Evolutionary conservation across 2,797 vertebrate genomes (phyloP).

Genomic region (Crax fasciolata): DNA sequence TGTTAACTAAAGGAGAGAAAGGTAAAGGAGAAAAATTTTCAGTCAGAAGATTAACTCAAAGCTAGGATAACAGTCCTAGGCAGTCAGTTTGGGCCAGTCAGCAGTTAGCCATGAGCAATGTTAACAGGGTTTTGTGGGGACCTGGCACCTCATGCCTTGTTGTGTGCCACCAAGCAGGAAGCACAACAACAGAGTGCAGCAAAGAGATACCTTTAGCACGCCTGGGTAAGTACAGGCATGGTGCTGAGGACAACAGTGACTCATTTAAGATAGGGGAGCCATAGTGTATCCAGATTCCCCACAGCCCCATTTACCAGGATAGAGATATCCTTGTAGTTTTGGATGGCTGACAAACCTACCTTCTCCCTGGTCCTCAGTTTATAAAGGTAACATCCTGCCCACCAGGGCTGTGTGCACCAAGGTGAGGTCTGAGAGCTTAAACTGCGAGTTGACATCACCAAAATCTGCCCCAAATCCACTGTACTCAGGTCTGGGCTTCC

Average conservation of each 20-base stretch:
- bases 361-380: background rate
- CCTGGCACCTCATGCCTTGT: background rate
- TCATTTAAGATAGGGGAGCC: rapidly evolving
- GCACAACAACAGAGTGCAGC: background rate
- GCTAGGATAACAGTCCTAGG: background rate
- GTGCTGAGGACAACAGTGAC: background rate
- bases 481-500: background rate
- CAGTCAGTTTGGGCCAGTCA: background rate
- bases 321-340: rapidly evolving
- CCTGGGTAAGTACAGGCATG: rapidly evolving
- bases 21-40: background rate
- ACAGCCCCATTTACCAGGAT: background rate
- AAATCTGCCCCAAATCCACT: background rate
- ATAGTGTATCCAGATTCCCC: background rate
- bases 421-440: background rate
- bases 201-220: background rate
- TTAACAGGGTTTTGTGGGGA: background rate
- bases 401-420: background rate
- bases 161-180: background rate
- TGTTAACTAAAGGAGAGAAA: background rate
- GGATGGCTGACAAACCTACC: background rate
- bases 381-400: background rate
- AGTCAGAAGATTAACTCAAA: background rate
- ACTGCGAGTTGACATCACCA: rapidly evolving
- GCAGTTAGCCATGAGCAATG: background rate